Evolutionary conservation across 2,797 vertebrate genomes (phyloP).

Genomic region (Danio choprae): DNA sequence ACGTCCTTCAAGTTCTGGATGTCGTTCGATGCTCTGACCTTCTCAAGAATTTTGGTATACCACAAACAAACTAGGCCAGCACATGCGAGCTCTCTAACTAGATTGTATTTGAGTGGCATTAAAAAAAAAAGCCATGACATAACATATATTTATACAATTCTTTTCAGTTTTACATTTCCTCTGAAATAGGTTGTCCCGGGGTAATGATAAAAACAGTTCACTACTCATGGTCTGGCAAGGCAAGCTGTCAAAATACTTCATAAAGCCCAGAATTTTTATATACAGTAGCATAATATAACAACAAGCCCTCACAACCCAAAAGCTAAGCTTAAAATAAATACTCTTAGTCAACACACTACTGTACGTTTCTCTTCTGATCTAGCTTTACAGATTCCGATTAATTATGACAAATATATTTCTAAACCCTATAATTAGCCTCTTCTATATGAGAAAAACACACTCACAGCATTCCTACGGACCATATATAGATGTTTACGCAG

Average conservation of each 20-base stretch:
- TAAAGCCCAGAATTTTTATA: constrained; percentile 60
- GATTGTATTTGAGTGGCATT: constrained; percentile 47
- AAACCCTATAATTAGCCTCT: not conserved
- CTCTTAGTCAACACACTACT: constrained; percentile 26
- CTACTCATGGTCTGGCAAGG: constrained; percentile 52
- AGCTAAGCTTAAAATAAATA: constrained; percentile 65
- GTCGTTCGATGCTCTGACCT: constrained; percentile 36
- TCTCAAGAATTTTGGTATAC: constrained; percentile 48
- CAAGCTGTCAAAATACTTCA: constrained; percentile 68
- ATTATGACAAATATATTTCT: not conserved
- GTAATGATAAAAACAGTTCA: constrained; percentile 39
- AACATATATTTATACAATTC: constrained; percentile 54
- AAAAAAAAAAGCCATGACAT: constrained; percentile 46
- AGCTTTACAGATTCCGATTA: constrained; percentile 4
- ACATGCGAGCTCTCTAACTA: constrained; percentile 49
- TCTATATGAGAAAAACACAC: not conserved
- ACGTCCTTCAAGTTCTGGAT: constrained; percentile 44
- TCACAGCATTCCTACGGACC: not conserved
- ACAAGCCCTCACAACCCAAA: constrained; percentile 58
- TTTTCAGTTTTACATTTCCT: constrained; percentile 37
- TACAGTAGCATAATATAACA: constrained; percentile 53
- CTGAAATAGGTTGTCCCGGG: constrained; percentile 46
- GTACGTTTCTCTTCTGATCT: not conserved
- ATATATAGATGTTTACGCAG: constrained; percentile 33
- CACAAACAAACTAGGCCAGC: constrained; percentile 52